phyloP scores from a whole-genome alignment of 2,888 invertebrate genomes.

The Troilus luridus region DNA sequence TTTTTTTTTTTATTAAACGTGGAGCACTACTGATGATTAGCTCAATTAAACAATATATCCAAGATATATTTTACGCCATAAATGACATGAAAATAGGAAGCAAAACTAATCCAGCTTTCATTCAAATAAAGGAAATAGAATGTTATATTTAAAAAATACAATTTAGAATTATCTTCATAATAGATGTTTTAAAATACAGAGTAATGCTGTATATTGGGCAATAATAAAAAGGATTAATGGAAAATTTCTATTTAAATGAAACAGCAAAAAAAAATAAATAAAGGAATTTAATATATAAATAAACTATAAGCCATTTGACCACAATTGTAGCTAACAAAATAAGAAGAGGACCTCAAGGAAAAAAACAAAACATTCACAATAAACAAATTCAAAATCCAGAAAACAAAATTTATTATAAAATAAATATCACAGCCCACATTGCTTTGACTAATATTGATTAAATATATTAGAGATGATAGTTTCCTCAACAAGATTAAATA shows the following conservation, averaged over 20 bases:
- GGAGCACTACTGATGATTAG: background rate
- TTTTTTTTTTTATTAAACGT: background rate
- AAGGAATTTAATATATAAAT: background rate
- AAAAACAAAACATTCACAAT: slow-evolving; percentile 11
- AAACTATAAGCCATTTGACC: background rate
- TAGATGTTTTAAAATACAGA: background rate
- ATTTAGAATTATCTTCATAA: background rate
- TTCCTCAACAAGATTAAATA: background rate
- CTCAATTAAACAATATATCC: background rate
- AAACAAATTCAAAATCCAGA: background rate
- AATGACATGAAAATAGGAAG: background rate
- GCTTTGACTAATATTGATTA: background rate
- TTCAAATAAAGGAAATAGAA: background rate
- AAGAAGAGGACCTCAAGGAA: slow-evolving; percentile 1
- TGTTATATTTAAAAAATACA: background rate
- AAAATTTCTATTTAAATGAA: background rate
- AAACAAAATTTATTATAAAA: slow-evolving; percentile 2
- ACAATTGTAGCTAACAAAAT: background rate
- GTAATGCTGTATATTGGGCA: background rate
- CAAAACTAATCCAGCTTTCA: background rate
- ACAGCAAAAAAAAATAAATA: background rate
- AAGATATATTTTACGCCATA: background rate
- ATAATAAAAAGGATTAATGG: background rate
- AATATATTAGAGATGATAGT: background rate
- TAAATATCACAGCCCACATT: slow-evolving; percentile 11